phyloP scores from a whole-genome alignment of 2,797 vertebrate genomes.

The Scarus forsteni region DNA sequence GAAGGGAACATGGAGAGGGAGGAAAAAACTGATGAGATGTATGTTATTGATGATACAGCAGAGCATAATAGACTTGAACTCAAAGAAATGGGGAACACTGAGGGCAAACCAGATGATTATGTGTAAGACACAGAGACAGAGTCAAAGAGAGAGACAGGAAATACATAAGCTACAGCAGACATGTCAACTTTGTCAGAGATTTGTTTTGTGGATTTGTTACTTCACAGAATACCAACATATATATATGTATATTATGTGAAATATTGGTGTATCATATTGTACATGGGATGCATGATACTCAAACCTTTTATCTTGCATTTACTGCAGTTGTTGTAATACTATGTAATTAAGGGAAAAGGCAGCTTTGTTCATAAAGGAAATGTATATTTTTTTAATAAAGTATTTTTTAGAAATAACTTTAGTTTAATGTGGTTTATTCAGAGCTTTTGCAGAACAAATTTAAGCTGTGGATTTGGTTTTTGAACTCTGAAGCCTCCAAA shows the following conservation, averaged over 20 bases:
- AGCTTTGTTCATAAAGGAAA: conserved; percentile 5
- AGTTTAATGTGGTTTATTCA: neutral
- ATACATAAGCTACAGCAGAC: neutral
- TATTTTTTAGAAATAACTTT: neutral
- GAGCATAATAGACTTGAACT: conserved; percentile 9
- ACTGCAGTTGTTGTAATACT: neutral
- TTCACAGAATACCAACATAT: too few relatives aligned
- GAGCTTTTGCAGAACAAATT: too few relatives aligned
- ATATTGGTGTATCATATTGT: neutral
- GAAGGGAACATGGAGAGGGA: conserved; percentile 23
- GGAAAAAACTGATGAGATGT: neutral
- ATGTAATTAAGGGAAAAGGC: neutral
- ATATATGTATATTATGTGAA: neutral
- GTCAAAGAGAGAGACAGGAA: conserved; percentile 1
- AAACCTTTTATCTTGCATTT: neutral
- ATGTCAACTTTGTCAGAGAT: too few relatives aligned
- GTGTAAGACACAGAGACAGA: conserved; percentile 6
- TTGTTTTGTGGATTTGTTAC: too few relatives aligned
- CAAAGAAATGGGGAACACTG: neutral
- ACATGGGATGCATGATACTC: neutral
- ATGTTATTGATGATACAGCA: neutral
- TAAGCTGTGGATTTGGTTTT: too few relatives aligned
- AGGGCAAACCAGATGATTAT: conserved; percentile 8
- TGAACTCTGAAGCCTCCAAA: too few relatives aligned
- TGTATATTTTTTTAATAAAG: conserved; percentile 38